These are phyloP conservation scores for Lota lota DNA, from an alignment of 2,113 vertebrate genomes.

Conservation along the genomic window DNA sequence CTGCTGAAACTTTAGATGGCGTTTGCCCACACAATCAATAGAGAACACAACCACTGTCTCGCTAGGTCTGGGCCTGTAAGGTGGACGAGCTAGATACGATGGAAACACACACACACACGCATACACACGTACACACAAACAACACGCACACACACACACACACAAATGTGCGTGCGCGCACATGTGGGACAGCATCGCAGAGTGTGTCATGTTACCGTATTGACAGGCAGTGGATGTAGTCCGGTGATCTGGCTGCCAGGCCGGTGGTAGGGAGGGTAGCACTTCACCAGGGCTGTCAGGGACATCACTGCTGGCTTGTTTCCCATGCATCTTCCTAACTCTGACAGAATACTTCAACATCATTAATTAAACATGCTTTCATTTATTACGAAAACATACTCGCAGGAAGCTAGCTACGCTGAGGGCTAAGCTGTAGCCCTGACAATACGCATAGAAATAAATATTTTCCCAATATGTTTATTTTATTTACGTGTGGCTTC, in stretches of 20 bases:
- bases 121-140: slow-evolving; percentile 15
- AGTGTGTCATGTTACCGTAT: slow-evolving; percentile 79
- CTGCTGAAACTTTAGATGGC: slow-evolving; percentile 73
- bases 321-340: slow-evolving; percentile 97
- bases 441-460: slow-evolving; percentile 43
- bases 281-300: slow-evolving; percentile 94
- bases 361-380: slow-evolving; percentile 96
- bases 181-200: slow-evolving; percentile 27
- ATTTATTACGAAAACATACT: slow-evolving; percentile 62
- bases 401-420: slow-evolving; percentile 54
- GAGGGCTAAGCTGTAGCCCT: slow-evolving; percentile 23
- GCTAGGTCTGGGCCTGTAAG: slow-evolving; percentile 55
- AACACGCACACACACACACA: slow-evolving; percentile 17
- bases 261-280: slow-evolving; percentile 80
- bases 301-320: slow-evolving; percentile 93
- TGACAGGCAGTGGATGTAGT: slow-evolving; percentile 77
- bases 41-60: slow-evolving; percentile 56
- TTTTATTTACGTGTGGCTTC: no score
- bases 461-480: slow-evolving; percentile 11
- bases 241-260: slow-evolving; percentile 84
- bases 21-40: slow-evolving; percentile 74
- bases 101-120: slow-evolving; percentile 24
- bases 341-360: slow-evolving; percentile 95
- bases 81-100: slow-evolving; percentile 11
- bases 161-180: slow-evolving; percentile 8